A percentile compares a stretch with the other conserved stretches of the same genome.
phyloP scores from a whole-genome alignment of 92 coral and sea anemone genomes.

The Desmophyllum pertusum region DNA sequence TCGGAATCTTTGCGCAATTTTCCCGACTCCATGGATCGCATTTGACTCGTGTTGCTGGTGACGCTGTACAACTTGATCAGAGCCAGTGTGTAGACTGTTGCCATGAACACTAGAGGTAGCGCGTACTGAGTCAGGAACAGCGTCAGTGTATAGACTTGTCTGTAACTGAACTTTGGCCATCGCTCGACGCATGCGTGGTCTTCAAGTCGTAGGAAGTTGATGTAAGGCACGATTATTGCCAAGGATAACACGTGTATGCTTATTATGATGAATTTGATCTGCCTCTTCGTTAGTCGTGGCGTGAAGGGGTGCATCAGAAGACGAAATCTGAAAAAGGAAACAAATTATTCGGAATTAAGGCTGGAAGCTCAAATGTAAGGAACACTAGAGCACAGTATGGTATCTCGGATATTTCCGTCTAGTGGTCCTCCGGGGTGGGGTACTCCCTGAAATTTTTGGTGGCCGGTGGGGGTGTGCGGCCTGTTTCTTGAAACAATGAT shows the following conservation, averaged over 20 bases:
- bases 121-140: slow-evolving; percentile 81
- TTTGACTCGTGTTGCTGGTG: slow-evolving; percentile 40
- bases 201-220: slow-evolving; percentile 35
- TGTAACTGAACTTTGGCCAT: slow-evolving; percentile 62
- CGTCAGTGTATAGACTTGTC: slow-evolving; percentile 73
- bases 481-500: too few relatives aligned
- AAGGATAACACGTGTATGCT: slow-evolving; percentile 31
- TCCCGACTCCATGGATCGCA: slow-evolving; percentile 28
- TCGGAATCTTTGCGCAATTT: background rate
- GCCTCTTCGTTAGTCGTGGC: slow-evolving; percentile 45
- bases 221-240: slow-evolving; percentile 35
- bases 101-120: slow-evolving; percentile 80
- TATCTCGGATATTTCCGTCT: too few relatives aligned
- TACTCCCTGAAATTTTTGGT: too few relatives aligned
- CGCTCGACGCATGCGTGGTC: slow-evolving; percentile 68
- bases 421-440: too few relatives aligned
- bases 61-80: slow-evolving; percentile 58
- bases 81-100: slow-evolving; percentile 72
- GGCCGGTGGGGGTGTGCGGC: too few relatives aligned
- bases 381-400: too few relatives aligned
- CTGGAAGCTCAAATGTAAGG: too few relatives aligned
- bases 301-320: slow-evolving; percentile 58
- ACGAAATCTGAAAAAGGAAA: slow-evolving; percentile 21
- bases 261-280: slow-evolving; percentile 21
- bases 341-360: background rate